phyloP scores from a whole-genome alignment of 2,113 vertebrate genomes.

The Nothocercus nigrocapillus region DNA sequence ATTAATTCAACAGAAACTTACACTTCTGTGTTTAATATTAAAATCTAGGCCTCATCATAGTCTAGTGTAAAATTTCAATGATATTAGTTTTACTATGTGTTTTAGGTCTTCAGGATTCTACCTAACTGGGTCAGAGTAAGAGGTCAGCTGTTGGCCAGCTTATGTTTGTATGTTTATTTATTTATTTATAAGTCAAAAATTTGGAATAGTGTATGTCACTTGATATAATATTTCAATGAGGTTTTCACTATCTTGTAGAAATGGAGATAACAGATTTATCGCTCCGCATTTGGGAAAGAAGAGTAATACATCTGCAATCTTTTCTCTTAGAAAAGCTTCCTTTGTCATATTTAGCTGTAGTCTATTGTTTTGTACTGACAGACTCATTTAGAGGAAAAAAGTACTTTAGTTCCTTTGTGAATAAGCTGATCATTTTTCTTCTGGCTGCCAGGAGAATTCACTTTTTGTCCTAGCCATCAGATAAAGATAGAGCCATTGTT shows the following conservation, averaged over 20 bases:
- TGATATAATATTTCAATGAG: neutral
- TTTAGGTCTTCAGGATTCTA: neutral
- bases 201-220: neutral
- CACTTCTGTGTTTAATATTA: neutral
- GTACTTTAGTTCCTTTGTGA: constrained; percentile 30
- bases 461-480: constrained; percentile 13
- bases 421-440: constrained; percentile 15
- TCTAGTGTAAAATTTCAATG: neutral
- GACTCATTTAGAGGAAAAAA: constrained; percentile 16
- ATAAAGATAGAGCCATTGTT: constrained; percentile 45
- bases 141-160: neutral
- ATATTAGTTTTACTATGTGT: neutral
- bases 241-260: neutral
- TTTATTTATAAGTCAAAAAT: neutral
- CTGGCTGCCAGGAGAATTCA: neutral
- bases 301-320: neutral
- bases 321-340: constrained; percentile 8
- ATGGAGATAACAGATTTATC: neutral
- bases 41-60: neutral
- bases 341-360: constrained; percentile 15
- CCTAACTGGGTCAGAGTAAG: neutral
- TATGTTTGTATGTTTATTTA: neutral
- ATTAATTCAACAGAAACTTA: neutral
- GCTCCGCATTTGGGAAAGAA: neutral
- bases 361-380: constrained; percentile 18